Conservation (phyloP, 2,113 vertebrate species). For the Pagrus major region DNA sequence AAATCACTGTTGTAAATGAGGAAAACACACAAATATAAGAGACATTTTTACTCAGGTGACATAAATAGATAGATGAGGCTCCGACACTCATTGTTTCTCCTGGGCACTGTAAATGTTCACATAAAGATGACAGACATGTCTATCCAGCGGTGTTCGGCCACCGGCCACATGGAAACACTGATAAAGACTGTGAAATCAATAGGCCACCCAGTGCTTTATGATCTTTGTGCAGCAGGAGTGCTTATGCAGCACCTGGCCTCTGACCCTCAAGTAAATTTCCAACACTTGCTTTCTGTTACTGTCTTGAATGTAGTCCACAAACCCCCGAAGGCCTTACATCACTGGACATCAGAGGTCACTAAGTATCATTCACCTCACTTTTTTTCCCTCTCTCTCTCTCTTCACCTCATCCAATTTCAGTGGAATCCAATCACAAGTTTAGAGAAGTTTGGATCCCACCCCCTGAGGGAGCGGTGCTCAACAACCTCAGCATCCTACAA, state of each 20-base stretch:
- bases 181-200: constrained; percentile 77
- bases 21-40: constrained; percentile 39
- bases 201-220: constrained; percentile 77
- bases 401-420: constrained; percentile 42
- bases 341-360: constrained; percentile 54
- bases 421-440: constrained; percentile 51
- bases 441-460: constrained; percentile 30
- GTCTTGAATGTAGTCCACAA: constrained; percentile 59
- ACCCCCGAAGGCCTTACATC: constrained; percentile 57
- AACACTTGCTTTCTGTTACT: constrained; percentile 61
- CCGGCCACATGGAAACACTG: constrained; percentile 71
- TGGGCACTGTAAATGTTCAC: constrained; percentile 55
- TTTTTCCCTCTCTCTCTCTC: too few species aligned
- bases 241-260: constrained; percentile 77
- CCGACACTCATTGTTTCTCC: constrained; percentile 55
- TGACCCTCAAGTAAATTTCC: constrained; percentile 73
- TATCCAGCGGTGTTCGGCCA: constrained; percentile 59
- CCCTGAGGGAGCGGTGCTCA: constrained; percentile 52
- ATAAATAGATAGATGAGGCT: constrained; percentile 46
- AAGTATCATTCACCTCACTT: constrained; percentile 48
- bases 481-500: constrained; percentile 55
- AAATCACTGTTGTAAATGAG: constrained; percentile 49
- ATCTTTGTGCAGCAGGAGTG: constrained; percentile 69
- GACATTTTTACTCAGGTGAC: constrained; percentile 13
- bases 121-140: constrained; percentile 76